Evolutionary conservation across 2,888 invertebrate genomes (phyloP).

Genomic region (Drosophila prostipennis): DNA sequence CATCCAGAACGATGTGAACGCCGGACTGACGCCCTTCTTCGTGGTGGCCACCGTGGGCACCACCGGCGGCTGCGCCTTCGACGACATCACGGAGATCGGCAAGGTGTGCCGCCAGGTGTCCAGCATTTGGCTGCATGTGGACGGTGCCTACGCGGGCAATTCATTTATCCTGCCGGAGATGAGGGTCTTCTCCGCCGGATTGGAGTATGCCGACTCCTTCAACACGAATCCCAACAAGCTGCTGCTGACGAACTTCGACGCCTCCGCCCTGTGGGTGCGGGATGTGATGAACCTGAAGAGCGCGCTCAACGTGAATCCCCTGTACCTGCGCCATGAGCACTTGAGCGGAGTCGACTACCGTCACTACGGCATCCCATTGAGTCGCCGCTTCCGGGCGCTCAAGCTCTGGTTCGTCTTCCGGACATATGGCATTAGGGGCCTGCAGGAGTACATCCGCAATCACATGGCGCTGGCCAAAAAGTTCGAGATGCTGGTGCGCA

Average conservation of each 20-base stretch:
- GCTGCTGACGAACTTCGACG: slow-evolving; percentile 93
- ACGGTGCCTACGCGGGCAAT: slow-evolving; percentile 94
- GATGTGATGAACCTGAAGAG: slow-evolving; percentile 91
- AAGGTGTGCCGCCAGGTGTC: slow-evolving; percentile 87
- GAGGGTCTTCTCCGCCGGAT: slow-evolving; percentile 87
- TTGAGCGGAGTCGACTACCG: slow-evolving; percentile 89
- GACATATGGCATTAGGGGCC: slow-evolving; percentile 91
- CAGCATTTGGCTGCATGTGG: slow-evolving; percentile 93
- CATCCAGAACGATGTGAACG: slow-evolving; percentile 89
- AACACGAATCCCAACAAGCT: slow-evolving; percentile 96
- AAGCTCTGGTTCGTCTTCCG: slow-evolving; percentile 95
- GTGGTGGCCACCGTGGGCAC: slow-evolving; percentile 93
- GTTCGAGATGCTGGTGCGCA: slow-evolving; percentile 89
- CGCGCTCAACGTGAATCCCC: slow-evolving; percentile 93
- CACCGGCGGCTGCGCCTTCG: slow-evolving; percentile 93
- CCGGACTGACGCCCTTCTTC: slow-evolving; percentile 92
- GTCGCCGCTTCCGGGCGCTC: slow-evolving; percentile 92
- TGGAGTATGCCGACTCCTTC: slow-evolving; percentile 92
- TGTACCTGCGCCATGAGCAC: slow-evolving; percentile 93
- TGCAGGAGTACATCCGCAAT: slow-evolving; percentile 93
- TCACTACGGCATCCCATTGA: slow-evolving; percentile 95
- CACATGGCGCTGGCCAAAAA: slow-evolving; percentile 91
- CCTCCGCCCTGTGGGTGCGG: slow-evolving; percentile 93
- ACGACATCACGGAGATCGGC: slow-evolving; percentile 91
- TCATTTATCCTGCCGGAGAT: slow-evolving; percentile 94